Evolutionary conservation across 1,140 invertebrate species (phyloP), one percentile per base, ranked within the genome.

Genomic region (Ylistrum balloti): DNA sequence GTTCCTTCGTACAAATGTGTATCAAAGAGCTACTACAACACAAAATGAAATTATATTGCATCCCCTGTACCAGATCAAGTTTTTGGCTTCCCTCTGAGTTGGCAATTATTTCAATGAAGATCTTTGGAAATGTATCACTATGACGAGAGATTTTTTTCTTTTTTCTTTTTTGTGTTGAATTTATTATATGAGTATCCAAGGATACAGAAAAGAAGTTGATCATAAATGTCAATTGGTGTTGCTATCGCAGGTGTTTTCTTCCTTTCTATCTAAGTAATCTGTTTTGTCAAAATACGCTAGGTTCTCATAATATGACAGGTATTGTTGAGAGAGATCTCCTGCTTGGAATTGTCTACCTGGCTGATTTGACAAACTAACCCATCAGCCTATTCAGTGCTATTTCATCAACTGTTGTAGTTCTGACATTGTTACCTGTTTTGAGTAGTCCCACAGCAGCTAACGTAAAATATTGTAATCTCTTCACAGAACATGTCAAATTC

Each of bases 171-270:
- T n/a, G n/a, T n/a, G n/a, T n/a, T 74, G 56, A 74, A 74, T 74
- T 74, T n/a, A 74, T 74, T 74, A 74, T 74, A 7, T 1, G 11
- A 74, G 56, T 74, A 74, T 74, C 56, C 56, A 74, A 5, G n/a
- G 56, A 74, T 74, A 74, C 56, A 74, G 28, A 74, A 74, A 48
- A 74, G 11, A 56, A 22, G 9, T 74, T 74, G n/a, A 28, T 74
- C 56, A 74, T 74, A 74, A 74, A 74, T 74, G 56, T 74, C 56
- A 74, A 74, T 74, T 74, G 22, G 22, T 74, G 56, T n/a, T 74
- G 56, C 56, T 28, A 28, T 74, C n/a, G 22, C 56, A 74, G 56
- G 56, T 74, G 56, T 9, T n/a, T n/a, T n/a, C 56, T 5, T 74
- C 9, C 22, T 28, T 74, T 74, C 56, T 74, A 74, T n/a, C 56